phyloP scores from a whole-genome alignment of 2,797 vertebrate genomes.

The Microhierax caerulescens region DNA sequence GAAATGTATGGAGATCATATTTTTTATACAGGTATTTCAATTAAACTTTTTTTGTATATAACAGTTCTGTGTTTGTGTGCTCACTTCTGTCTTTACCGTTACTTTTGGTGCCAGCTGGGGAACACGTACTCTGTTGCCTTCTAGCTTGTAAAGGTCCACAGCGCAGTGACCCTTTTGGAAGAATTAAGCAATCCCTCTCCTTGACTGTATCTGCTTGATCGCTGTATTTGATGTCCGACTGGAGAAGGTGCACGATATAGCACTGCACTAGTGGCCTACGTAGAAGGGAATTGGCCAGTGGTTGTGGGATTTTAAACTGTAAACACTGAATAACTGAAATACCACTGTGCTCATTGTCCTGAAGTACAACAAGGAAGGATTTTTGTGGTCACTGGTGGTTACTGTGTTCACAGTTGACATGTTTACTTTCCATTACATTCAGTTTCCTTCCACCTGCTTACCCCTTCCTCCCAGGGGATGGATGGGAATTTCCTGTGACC shows the following conservation, averaged over 20 bases:
- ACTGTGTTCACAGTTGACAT: background rate
- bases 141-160: background rate
- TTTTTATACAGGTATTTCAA: conserved; percentile 98
- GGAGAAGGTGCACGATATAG: background rate
- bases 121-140: rapidly evolving
- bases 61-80: conserved; percentile 1
- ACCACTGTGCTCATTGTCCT: background rate
- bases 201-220: background rate
- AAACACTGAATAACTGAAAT: background rate
- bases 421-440: conserved; percentile 1
- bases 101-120: background rate
- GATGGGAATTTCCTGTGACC: background rate
- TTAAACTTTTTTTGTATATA: conserved; percentile 94
- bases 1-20: conserved; percentile 93
- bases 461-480: background rate
- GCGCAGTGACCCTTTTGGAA: background rate
- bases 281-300: background rate
- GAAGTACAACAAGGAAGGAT: background rate
- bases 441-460: background rate
- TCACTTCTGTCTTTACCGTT: background rate
- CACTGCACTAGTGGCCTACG: background rate
- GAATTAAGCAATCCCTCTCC: background rate
- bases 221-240: background rate
- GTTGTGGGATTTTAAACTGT: background rate
- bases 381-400: background rate